phyloP scores from a whole-genome alignment of 1,140 invertebrate genomes.

The Listronotus oregonensis region DNA sequence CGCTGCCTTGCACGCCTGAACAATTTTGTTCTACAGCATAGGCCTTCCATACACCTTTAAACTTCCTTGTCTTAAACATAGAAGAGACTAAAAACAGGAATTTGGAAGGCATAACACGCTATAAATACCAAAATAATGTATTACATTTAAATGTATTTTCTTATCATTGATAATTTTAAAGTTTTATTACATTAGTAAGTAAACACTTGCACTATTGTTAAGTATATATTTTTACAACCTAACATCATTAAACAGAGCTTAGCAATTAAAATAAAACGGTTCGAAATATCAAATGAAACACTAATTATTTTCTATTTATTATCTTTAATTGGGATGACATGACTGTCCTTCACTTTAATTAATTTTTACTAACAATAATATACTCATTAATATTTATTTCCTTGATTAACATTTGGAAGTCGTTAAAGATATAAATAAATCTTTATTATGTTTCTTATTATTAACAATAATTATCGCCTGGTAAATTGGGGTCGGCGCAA shows the following conservation, averaged over 20 bases:
- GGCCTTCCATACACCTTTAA: too few relatives aligned
- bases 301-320: constrained; percentile 29
- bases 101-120: too few relatives aligned
- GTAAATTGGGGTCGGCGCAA: background rate
- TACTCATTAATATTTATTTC: constrained; percentile 25
- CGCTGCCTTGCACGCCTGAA: too few relatives aligned
- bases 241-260: constrained; percentile 1
- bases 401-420: constrained; percentile 13
- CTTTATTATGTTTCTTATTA: constrained; percentile 1
- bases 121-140: too few relatives aligned
- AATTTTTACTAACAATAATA: constrained; percentile 27
- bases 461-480: background rate
- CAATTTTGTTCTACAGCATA: too few relatives aligned
- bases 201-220: too few relatives aligned
- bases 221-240: background rate
- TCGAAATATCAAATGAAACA: constrained; percentile 25
- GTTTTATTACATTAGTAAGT: too few relatives aligned
- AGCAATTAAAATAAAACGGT: constrained; percentile 21
- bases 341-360: constrained; percentile 23
- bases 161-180: too few relatives aligned
- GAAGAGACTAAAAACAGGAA: too few relatives aligned
- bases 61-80: too few relatives aligned
- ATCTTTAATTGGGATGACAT: constrained; percentile 24
- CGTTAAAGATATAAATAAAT: constrained; percentile 16
- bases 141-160: too few relatives aligned